phyloP scores from a whole-genome alignment of 2,888 invertebrate genomes.

The Lysandra bellargus region DNA sequence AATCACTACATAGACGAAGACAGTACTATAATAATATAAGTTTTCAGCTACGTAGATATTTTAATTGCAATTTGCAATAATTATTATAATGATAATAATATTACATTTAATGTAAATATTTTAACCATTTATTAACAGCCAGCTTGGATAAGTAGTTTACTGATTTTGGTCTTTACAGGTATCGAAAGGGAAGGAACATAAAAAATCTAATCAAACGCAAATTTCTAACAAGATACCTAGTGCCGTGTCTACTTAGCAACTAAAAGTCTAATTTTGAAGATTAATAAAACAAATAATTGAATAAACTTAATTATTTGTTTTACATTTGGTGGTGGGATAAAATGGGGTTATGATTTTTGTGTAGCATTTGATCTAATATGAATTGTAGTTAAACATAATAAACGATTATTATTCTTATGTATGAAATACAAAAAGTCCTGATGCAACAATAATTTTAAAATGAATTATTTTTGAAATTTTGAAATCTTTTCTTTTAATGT shows the following conservation, averaged over 20 bases:
- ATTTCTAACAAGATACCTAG: background rate
- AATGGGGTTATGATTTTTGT: background rate
- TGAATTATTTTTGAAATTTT: background rate
- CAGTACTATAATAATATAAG: background rate
- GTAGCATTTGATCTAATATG: background rate
- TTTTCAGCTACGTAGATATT: background rate
- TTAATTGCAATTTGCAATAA: background rate
- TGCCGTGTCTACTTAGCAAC: background rate
- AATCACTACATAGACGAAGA: background rate
- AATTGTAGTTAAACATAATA: constrained; percentile 5
- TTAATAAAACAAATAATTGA: constrained; percentile 8
- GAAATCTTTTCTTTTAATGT: background rate
- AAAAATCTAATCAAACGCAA: constrained; percentile 14
- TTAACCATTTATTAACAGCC: constrained; percentile 24
- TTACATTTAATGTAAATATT: background rate
- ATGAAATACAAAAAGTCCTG: background rate
- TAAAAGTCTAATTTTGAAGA: background rate
- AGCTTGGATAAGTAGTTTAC: constrained; percentile 26
- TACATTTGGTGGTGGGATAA: background rate
- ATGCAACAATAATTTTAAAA: background rate
- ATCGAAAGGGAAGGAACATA: background rate
- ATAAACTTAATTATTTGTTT: constrained; percentile 24
- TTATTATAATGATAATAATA: background rate
- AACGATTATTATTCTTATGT: background rate
- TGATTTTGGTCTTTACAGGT: constrained; percentile 34